phyloP scores from a whole-genome alignment of 2,888 invertebrate species.

The Spisula solida region DNA sequence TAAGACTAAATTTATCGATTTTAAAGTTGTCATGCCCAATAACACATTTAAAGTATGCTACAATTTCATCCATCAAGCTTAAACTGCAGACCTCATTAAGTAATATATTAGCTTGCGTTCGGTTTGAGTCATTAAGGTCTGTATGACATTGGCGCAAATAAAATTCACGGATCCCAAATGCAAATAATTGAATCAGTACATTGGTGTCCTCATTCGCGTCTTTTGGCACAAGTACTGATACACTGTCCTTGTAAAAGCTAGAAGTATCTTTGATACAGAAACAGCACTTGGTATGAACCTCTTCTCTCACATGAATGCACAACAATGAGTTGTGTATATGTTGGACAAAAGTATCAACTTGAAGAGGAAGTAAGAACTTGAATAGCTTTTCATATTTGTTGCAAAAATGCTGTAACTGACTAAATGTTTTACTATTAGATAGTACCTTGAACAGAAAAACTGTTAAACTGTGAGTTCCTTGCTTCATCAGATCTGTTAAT shows the following conservation, averaged over 20 bases:
- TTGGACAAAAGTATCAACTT: not conserved
- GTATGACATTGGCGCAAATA: not conserved
- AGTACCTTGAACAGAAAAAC: not conserved
- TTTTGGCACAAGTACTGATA: not conserved
- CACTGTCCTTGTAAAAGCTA: not conserved
- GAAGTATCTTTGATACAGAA: not conserved
- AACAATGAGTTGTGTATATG: not conserved
- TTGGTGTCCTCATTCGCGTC: not conserved
- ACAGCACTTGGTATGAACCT: not conserved
- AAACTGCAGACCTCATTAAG: conserved; percentile 5
- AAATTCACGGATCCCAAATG: conserved; percentile 31
- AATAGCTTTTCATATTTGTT: not conserved
- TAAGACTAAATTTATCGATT: not conserved
- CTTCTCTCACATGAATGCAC: conserved; percentile 8
- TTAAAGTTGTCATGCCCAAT: conserved; percentile 20
- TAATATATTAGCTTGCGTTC: conserved; percentile 16
- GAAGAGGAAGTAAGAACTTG: not conserved
- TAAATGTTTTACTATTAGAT: not conserved
- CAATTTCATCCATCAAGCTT: not conserved
- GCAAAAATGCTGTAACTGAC: not conserved
- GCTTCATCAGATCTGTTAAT: not conserved
- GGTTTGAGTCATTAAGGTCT: conserved; percentile 5
- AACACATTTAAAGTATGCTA: not conserved
- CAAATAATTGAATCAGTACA: conserved; percentile 27
- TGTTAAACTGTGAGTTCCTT: not conserved